Evolutionary conservation across 2,797 vertebrate genomes (phyloP), one percentile per base, ranked within the genome.

Genomic region (Malacoraja senta): DNA sequence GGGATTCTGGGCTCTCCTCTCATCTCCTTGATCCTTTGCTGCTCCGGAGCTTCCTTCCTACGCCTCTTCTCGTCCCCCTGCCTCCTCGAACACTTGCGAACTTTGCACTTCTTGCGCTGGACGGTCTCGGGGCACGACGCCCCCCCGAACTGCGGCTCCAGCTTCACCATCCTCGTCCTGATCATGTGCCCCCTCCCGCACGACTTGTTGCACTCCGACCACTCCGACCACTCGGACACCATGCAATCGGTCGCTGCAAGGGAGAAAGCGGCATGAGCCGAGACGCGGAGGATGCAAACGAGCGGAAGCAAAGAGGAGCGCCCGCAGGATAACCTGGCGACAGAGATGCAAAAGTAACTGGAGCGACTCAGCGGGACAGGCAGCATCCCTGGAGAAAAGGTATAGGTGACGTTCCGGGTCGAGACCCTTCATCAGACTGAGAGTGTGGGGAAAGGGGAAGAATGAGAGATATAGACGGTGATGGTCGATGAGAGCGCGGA

Each of bases 121-220:
- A 98, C 97, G 0, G 97, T 98, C 95, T 99, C 98, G 0, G 97
- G 97, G 94, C 99, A 99, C 0, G 96, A 94, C 93, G 97, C 95
- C 0, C 99, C 99, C 32, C 98, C 98, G 94, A 99, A 99, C 96
- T 99, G 98, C 35, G 98, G 98, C 95, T 99, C 98, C 95, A 97
- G 95, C 94, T 97, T 97, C 58, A 99, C 97, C 95, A 96, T 96
- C 93, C 99, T 97, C 0, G 98, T 99, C 94, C 98, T 97, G 95
- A 99, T 99, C 93, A 97, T 97, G 93, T 99, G 98, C 92, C 99
- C 99, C 94, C 99, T 99, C 8, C 99, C 99, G n/a, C 99, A 99
- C 0, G 99, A 99, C 94, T 99, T 99, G 91, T 99, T 99, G 94
- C 99, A 99, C 95, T 99, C 98, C 0, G 98, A 99, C 99, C 99